Base-by-base conservation (phyloP, 2,797 vertebrate genomes). In the Craterocephalus amniculus region DNA sequence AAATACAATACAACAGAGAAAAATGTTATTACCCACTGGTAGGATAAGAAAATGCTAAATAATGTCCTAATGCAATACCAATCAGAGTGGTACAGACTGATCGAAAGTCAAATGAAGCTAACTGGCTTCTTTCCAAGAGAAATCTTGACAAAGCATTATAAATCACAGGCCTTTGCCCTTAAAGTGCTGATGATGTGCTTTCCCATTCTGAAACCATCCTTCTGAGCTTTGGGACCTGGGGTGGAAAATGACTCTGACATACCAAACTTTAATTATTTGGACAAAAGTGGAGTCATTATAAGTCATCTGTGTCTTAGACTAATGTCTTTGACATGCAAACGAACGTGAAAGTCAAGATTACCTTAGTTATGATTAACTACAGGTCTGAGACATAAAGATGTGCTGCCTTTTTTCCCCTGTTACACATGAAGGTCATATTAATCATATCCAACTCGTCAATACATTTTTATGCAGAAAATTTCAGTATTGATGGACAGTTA, bases 231-330 rank as follows among this genome's bases (percentile, higher is more conserved):
- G 18, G 52, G 73, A 68, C 61, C 55, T 59, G 78, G 14, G 64
- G 34, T 74, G 68, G 67, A 81, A 85, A 89, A 88, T 78, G 58
- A 87, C 89, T 74, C 62, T 83, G 86, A 88, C 45, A 59, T 80
- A 31, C 58, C 64, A 36, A 65, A 72, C 73, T 90, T 89, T 84
- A 90, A 87, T 91, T 74, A 77, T 90, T 83, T 35, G 34, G 74
- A 83, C 83, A 81, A 82, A 87, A 89, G 70, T 56, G 22, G 57
- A 76, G 52, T 78, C 71, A 62, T 81, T 85, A 78, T 54, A 36
- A 77, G 73, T 45, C 32, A 54, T 29, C 58, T 73, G 59, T 76
- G 76, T 81, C 79, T 83, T 27, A 35, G 64, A 81, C 22, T 31
- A 79, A 80, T 64, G 63, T 79, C 71, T 74, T 22, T 40, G 69